phyloP scores from a whole-genome alignment of 2,888 invertebrate species.

The Stenichneumon culpator region DNA sequence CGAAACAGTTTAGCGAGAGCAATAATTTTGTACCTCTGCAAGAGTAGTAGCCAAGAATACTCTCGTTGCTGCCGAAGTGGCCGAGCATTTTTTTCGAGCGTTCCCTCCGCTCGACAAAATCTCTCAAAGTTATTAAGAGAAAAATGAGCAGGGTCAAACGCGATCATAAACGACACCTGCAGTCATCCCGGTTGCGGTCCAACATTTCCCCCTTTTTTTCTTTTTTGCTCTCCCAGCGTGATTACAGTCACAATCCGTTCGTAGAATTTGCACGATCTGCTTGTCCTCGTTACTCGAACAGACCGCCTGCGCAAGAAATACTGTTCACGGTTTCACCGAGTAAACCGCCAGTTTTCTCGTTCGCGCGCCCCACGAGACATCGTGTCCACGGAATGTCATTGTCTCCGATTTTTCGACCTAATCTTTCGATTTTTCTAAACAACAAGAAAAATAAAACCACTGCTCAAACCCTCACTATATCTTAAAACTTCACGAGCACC shows the following conservation, averaged over 20 bases:
- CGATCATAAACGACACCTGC: slow-evolving; percentile 59
- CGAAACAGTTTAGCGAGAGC: not conserved
- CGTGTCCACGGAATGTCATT: slow-evolving; percentile 50
- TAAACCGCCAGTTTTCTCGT: slow-evolving; percentile 43
- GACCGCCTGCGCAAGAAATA: slow-evolving; percentile 2
- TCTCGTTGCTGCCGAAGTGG: slow-evolving; percentile 81
- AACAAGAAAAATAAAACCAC: not conserved
- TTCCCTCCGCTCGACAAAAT: slow-evolving; percentile 68
- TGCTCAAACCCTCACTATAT: not conserved
- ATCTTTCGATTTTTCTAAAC: slow-evolving; percentile 2
- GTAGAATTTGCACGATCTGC: slow-evolving; percentile 48
- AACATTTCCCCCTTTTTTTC: slow-evolving; percentile 27
- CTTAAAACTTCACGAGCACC: not conserved
- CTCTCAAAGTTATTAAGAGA: slow-evolving; percentile 16
- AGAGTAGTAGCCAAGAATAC: slow-evolving; percentile 80
- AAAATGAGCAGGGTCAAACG: slow-evolving; percentile 31
- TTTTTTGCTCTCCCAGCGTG: slow-evolving; percentile 23
- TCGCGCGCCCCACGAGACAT: slow-evolving; percentile 45
- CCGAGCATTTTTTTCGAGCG: slow-evolving; percentile 77
- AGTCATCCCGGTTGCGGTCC: slow-evolving; percentile 15
- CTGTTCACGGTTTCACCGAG: slow-evolving; percentile 38
- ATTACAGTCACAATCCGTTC: slow-evolving; percentile 46
- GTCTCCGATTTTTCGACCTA: slow-evolving; percentile 17
- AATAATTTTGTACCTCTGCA: slow-evolving; percentile 76
- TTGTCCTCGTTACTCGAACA: slow-evolving; percentile 27